Percentiles rank a stretch among this genome's conserved stretches.
Evolutionary conservation across 2,797 vertebrate species (phyloP).

Genomic region (Oreonectes daqikongensis): DNA sequence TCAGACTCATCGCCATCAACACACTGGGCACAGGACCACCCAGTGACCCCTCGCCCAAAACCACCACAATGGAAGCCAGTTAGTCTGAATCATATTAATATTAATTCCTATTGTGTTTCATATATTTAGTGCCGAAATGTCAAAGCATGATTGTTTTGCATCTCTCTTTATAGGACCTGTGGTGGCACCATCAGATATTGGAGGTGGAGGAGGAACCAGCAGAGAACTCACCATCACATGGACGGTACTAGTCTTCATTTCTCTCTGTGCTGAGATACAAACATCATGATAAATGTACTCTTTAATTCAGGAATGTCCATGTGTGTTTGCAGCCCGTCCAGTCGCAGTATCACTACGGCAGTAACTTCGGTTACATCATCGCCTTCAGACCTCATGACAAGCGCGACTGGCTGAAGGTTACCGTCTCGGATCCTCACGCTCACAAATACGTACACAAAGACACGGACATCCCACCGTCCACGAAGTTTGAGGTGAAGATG

Average conservation of each 20-base stretch:
- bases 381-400: constrained; percentile 86
- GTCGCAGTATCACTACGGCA: constrained; percentile 91
- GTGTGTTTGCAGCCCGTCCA: constrained; percentile 83
- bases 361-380: constrained; percentile 92
- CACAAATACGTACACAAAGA: constrained; percentile 91
- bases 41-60: constrained; percentile 85
- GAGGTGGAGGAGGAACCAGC: constrained; percentile 90
- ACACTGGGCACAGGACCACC: constrained; percentile 91
- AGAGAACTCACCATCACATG: constrained; percentile 94
- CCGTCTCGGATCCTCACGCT: constrained; percentile 84
- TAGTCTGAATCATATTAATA: constrained; percentile 55
- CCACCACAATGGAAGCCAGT: constrained; percentile 86
- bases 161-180: constrained; percentile 81
- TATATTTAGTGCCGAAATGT: too few relatives aligned
- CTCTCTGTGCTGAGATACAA: too few relatives aligned
- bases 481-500: constrained; percentile 91
- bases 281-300: neutral
- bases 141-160: too few relatives aligned
- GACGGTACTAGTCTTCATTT: constrained; percentile 80
- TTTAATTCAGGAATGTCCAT: neutral
- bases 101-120: neutral
- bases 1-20: constrained; percentile 93
- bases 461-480: constrained; percentile 80
- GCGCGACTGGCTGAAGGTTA: constrained; percentile 87
- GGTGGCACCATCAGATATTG: constrained; percentile 92